Evolutionary conservation across 1,140 invertebrate genomes (phyloP).

Genomic region (Aricia agestis): DNA sequence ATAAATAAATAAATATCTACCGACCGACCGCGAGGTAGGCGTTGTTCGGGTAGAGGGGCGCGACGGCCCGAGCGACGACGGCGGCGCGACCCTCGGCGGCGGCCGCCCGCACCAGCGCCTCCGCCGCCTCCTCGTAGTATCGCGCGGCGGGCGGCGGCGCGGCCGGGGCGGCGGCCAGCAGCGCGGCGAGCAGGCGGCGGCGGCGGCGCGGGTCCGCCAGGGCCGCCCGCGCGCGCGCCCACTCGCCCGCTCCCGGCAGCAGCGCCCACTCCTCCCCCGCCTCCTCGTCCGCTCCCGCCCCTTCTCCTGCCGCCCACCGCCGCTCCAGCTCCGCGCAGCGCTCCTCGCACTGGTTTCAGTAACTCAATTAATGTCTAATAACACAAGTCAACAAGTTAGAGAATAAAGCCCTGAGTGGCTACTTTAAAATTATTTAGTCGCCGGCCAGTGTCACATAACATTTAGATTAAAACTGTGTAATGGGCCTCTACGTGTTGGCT

Average conservation of each 20-base stretch:
- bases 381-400: too few species aligned
- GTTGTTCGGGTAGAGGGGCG: not conserved
- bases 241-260: constrained; percentile 37
- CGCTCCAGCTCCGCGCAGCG: constrained; percentile 26
- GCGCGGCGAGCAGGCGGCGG: constrained; percentile 15
- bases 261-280: constrained; percentile 26
- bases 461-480: too few species aligned
- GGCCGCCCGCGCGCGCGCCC: constrained; percentile 36
- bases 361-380: too few species aligned
- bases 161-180: constrained; percentile 19
- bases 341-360: constrained; percentile 22
- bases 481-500: too few species aligned
- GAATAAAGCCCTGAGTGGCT: too few species aligned
- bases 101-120: constrained; percentile 20
- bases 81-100: constrained; percentile 24
- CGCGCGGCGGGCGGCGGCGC: constrained; percentile 28
- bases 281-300: constrained; percentile 14
- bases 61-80: not conserved
- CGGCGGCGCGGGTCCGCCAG: constrained; percentile 28
- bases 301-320: constrained; percentile 11
- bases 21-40: not conserved
- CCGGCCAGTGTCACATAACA: too few species aligned
- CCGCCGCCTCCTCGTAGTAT: constrained; percentile 20
- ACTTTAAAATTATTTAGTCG: too few species aligned
- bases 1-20: not conserved